Percentiles rank a stretch among this genome's conserved stretches.
Evolutionary conservation across 2,113 vertebrate genomes (phyloP).

Genomic region (Trematocara stigmaticum): DNA sequence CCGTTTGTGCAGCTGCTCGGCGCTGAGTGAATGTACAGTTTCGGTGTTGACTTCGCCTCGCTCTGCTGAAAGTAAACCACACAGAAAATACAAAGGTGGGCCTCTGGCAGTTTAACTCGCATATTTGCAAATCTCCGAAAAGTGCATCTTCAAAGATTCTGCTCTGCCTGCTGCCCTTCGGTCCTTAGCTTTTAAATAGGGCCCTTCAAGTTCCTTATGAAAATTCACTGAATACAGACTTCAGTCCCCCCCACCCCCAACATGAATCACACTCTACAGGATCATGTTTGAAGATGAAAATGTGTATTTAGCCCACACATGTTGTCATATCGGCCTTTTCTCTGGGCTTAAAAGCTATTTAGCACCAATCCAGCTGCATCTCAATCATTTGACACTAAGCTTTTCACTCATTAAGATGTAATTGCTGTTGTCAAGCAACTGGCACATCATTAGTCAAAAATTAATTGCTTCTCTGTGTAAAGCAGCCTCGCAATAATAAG

Average conservation of each 20-base stretch:
- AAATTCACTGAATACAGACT: neutral
- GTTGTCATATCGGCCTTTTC: constrained; percentile 29
- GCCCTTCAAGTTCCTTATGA: neutral
- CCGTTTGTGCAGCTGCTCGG: constrained; percentile 49
- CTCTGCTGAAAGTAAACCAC: constrained; percentile 7
- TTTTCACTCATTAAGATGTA: constrained; percentile 67
- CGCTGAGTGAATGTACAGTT: constrained; percentile 33
- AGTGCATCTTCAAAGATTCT: neutral
- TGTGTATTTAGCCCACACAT: neutral
- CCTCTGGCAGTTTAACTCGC: neutral
- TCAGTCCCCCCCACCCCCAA: neutral
- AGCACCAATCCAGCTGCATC: constrained; percentile 54
- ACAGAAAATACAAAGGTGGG: neutral
- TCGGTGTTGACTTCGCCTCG: neutral
- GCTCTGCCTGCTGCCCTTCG: neutral
- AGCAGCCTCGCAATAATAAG: constrained; percentile 54
- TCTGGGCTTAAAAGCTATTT: constrained; percentile 44
- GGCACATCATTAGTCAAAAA: constrained; percentile 63
- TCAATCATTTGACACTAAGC: constrained; percentile 55
- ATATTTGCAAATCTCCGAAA: neutral
- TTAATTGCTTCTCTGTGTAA: constrained; percentile 59
- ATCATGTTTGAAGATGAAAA: constrained; percentile 24
- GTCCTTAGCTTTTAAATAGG: neutral
- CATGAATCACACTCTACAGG: constrained; percentile 1
- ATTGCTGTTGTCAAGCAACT: constrained; percentile 67